Percentiles rank a stretch among this genome's conserved stretches.
These are phyloP conservation scores for Agonopterix heracliana DNA, from an alignment of 2,888 invertebrate genomes.

Conservation along the genomic window DNA sequence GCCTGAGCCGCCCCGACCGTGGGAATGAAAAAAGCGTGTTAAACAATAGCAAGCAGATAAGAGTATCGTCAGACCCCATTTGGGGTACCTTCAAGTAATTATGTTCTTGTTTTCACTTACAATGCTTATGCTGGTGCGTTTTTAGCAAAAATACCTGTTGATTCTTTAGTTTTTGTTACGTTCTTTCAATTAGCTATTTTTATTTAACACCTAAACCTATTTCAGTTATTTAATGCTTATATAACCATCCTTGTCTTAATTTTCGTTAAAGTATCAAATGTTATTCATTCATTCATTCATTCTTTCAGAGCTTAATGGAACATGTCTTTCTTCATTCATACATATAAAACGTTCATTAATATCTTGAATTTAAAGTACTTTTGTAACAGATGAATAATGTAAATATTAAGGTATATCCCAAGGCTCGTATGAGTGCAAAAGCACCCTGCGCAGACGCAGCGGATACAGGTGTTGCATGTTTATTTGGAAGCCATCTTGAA, in stretches of 20 bases:
- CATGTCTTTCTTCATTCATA: constrained; percentile 9
- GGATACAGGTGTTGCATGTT: constrained; percentile 59
- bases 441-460: constrained; percentile 21
- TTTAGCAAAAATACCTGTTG: constrained; percentile 3
- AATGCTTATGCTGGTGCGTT: constrained; percentile 9
- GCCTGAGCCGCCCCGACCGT: constrained; percentile 49
- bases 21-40: constrained; percentile 72
- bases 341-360: constrained; percentile 12
- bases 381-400: constrained; percentile 10
- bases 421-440: constrained; percentile 4
- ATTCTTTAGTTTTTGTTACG: neutral
- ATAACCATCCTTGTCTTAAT: too few relatives aligned
- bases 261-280: constrained; percentile 1
- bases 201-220: too few relatives aligned
- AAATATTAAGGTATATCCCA: constrained; percentile 4
- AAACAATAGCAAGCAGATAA: constrained; percentile 72
- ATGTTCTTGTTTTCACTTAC: constrained; percentile 51
- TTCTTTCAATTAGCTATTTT: too few relatives aligned
- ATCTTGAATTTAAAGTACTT: constrained; percentile 11
- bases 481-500: constrained; percentile 41
- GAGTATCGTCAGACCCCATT: constrained; percentile 63
- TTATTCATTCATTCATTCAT: constrained; percentile 8
- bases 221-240: too few relatives aligned
- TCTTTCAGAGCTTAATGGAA: constrained; percentile 8
- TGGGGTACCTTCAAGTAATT: constrained; percentile 63